Base-by-base conservation (phyloP, 2,888 invertebrate species). In the Germaria angustata region DNA sequence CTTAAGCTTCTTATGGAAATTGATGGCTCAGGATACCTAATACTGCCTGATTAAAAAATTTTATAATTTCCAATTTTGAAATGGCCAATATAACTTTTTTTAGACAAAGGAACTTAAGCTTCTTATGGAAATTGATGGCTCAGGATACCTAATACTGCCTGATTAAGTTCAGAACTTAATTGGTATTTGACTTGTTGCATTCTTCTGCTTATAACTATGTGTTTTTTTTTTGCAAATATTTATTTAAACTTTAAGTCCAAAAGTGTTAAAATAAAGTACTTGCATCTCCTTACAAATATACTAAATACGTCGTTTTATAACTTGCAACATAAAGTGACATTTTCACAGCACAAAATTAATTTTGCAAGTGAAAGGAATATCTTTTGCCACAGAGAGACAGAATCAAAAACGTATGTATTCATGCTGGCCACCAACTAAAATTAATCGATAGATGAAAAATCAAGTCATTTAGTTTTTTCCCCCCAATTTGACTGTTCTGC, bases 341-440 rank as follows among this genome's bases (percentile, higher is more conserved):
- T 81, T 63, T 73, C 61, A 63, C 71, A 63, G 68, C 55, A 11
- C 34, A 53, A 73, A 68, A 78, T 81, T 69, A 68, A 81, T 63
- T 78, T 77, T 55, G 24, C 68, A 81, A 81, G 81, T 81, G 81
- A 81, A 81, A 81, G 78, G 81, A 55, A 61, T 41, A 66, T 59
- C 68, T 59, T 9, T 68, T 59, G 49, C 0, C 6, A 13, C 13
- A 68, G 13, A 32, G 5, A 13, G 1, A 9, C 69, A 77, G 69
- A 53, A 44, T 2, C 2, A 0, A 1, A 0, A 63, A 53, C 7
- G 77, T 53, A 69, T 61, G 49, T 3, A 17, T 44, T 61, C 44
- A 0, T 28, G 32, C 8, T 13, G 13, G 11, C 1, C 32, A 34
- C 1, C 11, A 59, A 59, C 22, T 17, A 57, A 57, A 36, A 20